Evolutionary conservation across 2,113 vertebrate species (phyloP).

Genomic region (Larimichthys polyactis): DNA sequence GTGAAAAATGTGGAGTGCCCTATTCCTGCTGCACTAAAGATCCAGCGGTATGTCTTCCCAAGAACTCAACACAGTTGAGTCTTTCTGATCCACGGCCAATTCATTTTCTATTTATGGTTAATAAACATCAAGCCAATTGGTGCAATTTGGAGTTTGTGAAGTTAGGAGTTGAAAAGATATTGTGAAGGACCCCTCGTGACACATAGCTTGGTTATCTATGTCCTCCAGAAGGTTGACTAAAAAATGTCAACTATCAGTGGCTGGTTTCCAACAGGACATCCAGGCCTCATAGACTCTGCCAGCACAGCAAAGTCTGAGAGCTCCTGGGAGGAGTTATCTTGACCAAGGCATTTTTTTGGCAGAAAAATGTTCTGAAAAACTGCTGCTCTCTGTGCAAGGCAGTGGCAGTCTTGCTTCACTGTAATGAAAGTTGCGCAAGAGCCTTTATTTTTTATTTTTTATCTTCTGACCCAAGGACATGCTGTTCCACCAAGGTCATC

Average conservation of each 20-base stretch:
- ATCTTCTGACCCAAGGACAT: conserved; percentile 30
- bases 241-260: conserved; percentile 34
- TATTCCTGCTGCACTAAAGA: conserved; percentile 99
- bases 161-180: background rate
- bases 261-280: conserved; percentile 64
- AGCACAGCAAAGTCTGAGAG: conserved; percentile 47
- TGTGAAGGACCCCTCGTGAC: conserved; percentile 21
- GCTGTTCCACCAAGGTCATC: conserved; percentile 20
- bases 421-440: conserved; percentile 17
- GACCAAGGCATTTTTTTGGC: conserved; percentile 29
- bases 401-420: conserved; percentile 13
- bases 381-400: conserved; percentile 21
- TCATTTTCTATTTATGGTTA: conserved; percentile 7
- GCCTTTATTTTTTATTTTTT: conserved; percentile 8
- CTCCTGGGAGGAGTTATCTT: conserved; percentile 42
- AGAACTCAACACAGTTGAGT: background rate
- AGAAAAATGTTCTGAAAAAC: conserved; percentile 36
- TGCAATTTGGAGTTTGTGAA: conserved; percentile 4
- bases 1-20: conserved; percentile 96
- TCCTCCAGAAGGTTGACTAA: conserved; percentile 57
- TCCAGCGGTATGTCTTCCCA: conserved; percentile 88
- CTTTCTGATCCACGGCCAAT: background rate
- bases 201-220: conserved; percentile 59
- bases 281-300: conserved; percentile 31
- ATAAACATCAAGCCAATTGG: background rate